Conservation (phyloP, 1,140 invertebrate genomes). For the Drosophila nasuta region DNA sequence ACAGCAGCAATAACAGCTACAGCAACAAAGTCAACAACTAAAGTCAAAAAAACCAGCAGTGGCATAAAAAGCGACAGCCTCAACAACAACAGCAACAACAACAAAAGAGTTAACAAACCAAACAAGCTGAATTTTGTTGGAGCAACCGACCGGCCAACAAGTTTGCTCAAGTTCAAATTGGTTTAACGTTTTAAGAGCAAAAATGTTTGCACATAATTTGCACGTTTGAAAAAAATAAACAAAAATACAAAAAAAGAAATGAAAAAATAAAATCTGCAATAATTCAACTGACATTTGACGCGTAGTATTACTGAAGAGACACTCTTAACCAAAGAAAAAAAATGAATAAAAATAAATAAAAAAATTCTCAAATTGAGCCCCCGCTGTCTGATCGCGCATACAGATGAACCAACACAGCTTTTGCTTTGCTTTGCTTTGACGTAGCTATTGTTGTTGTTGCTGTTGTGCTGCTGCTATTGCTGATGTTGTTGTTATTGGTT, state of each 20-base stretch:
- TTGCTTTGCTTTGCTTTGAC: neutral
- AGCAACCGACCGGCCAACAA: slow-evolving; percentile 51
- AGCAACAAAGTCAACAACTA: slow-evolving; percentile 45
- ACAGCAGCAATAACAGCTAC: slow-evolving; percentile 77
- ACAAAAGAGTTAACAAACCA: slow-evolving; percentile 72
- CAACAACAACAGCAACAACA: slow-evolving; percentile 27
- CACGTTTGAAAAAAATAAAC: slow-evolving; percentile 22
- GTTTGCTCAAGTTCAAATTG: slow-evolving; percentile 81
- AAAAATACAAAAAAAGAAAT: slow-evolving; percentile 4
- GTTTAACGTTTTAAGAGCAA: slow-evolving; percentile 51
- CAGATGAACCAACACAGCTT: slow-evolving; percentile 30
- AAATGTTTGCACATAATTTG: slow-evolving; percentile 60
- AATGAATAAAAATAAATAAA: neutral
- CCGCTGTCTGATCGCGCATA: slow-evolving; percentile 29
- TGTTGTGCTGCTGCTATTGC: slow-evolving; percentile 30
- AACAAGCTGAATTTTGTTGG: slow-evolving; percentile 63
- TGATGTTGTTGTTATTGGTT: slow-evolving; percentile 45
- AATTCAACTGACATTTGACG: slow-evolving; percentile 67
- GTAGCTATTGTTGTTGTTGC: slow-evolving; percentile 18
- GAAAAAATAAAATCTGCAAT: slow-evolving; percentile 45
- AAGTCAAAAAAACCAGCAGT: slow-evolving; percentile 68
- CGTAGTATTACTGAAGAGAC: slow-evolving; percentile 14
- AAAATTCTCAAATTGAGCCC: slow-evolving; percentile 20
- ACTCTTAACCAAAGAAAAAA: slow-evolving; percentile 7
- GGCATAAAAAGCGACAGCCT: slow-evolving; percentile 51